These are phyloP conservation scores for Melanitta fusca DNA, from an alignment of 2,797 vertebrate genomes.

Conservation along the genomic window DNA sequence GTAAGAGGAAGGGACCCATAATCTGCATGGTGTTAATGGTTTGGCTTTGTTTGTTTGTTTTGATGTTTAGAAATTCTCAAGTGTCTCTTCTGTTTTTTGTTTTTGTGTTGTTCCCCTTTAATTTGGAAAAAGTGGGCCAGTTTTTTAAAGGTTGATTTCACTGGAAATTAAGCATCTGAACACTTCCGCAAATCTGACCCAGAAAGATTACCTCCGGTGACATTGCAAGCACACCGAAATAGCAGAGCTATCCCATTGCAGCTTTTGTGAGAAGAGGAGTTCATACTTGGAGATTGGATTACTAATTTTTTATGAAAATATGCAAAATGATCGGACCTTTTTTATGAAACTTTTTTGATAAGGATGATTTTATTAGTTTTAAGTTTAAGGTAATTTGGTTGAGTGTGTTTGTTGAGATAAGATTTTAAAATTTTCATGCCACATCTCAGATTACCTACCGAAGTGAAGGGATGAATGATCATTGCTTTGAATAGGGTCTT, in stretches of 20 bases:
- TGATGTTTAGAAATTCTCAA: not conserved
- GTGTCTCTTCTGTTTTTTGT: not conserved
- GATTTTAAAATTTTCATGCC: not conserved
- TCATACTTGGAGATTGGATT: constrained; percentile 1
- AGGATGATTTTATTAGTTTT: constrained; percentile 41
- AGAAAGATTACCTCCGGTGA: not conserved
- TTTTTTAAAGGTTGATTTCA: not conserved
- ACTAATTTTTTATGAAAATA: constrained; percentile 22
- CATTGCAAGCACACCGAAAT: not conserved
- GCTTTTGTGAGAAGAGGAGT: not conserved
- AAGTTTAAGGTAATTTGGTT: not conserved
- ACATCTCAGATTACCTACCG: not conserved
- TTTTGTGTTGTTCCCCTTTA: not conserved
- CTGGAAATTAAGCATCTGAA: constrained; percentile 18
- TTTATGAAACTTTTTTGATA: not conserved
- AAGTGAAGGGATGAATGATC: not conserved
- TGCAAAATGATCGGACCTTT: not conserved
- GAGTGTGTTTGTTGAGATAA: not conserved
- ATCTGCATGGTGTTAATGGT: not conserved
- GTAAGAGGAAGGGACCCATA: not conserved
- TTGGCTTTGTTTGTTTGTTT: not conserved
- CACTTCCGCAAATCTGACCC: not conserved
- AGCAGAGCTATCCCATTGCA: not conserved
- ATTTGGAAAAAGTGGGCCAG: not conserved
- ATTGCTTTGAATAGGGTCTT: constrained; percentile 8